phyloP scores from a whole-genome alignment of 1,140 invertebrate species.

The Samia ricini region DNA sequence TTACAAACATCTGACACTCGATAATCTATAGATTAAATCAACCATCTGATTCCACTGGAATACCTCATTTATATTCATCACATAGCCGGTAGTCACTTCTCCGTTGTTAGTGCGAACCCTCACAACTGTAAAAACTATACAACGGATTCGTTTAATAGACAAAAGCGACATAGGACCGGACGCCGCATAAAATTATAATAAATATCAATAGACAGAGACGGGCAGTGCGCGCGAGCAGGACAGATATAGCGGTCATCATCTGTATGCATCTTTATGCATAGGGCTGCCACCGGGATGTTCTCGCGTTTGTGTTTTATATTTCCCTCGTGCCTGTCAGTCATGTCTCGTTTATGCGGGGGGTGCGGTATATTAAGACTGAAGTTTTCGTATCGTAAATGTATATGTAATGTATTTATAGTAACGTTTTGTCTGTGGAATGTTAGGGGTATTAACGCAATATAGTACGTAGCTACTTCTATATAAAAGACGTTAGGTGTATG shows the following conservation, averaged over 20 bases:
- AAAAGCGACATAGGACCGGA: slow-evolving; percentile 49
- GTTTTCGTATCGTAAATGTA: not conserved
- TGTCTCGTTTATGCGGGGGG: not conserved
- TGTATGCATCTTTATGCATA: slow-evolving; percentile 23
- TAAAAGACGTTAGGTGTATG: too few species aligned
- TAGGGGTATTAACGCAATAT: not conserved
- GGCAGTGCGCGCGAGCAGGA: slow-evolving; percentile 22
- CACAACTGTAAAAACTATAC: slow-evolving; percentile 54
- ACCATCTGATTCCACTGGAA: slow-evolving; percentile 38
- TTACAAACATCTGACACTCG: slow-evolving; percentile 59
- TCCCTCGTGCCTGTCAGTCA: slow-evolving; percentile 9
- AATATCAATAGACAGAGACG: slow-evolving; percentile 51
- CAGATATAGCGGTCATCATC: slow-evolving; percentile 39
- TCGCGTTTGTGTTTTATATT: not conserved
- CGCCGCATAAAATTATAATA: slow-evolving; percentile 75
- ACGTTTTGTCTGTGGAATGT: not conserved
- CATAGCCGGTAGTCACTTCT: slow-evolving; percentile 3
- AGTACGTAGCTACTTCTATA: too few species aligned
- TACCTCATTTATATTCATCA: slow-evolving; percentile 64
- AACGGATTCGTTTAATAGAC: slow-evolving; percentile 64
- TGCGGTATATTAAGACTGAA: not conserved
- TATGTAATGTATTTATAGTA: not conserved
- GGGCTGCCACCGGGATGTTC: slow-evolving; percentile 10
- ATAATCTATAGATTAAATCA: slow-evolving; percentile 65
- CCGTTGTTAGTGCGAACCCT: slow-evolving; percentile 26